A percentile compares a stretch with the other conserved stretches of the same genome.
phyloP scores from a whole-genome alignment of 2,797 vertebrate species.

The Cossypha polioptera region DNA sequence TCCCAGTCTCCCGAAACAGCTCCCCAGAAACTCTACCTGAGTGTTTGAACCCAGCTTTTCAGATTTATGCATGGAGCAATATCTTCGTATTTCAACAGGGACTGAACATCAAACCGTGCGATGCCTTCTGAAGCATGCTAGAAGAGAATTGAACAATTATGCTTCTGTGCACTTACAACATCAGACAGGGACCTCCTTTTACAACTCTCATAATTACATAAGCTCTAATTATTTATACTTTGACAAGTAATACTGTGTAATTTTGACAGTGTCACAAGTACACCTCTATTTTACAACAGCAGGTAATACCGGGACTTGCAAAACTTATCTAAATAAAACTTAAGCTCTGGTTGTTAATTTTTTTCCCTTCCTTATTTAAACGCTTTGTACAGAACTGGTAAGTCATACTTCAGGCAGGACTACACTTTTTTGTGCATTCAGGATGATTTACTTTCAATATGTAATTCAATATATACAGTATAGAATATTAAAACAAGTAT shows the following conservation, averaged over 20 bases:
- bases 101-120: slow-evolving; percentile 89
- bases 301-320: neutral
- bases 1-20: neutral
- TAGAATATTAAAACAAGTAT: neutral
- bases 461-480: neutral
- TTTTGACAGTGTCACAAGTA: neutral
- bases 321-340: neutral
- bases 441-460: neutral
- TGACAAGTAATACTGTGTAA: rapidly evolving
- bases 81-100: slow-evolving; percentile 92
- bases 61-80: slow-evolving; percentile 91
- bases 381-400: neutral
- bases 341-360: too few species aligned
- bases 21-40: slow-evolving; percentile 80
- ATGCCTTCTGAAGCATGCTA: slow-evolving; percentile 96
- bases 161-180: neutral
- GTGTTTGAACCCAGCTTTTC: slow-evolving; percentile 96
- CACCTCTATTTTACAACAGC: neutral
- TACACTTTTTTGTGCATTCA: neutral
- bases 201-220: neutral
- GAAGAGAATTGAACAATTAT: neutral
- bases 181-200: neutral
- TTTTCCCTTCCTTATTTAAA: neutral
- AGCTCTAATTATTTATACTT: neutral
- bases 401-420: neutral